Base-by-base conservation (phyloP, 2,888 invertebrate species). In the Chrysolina americana region DNA sequence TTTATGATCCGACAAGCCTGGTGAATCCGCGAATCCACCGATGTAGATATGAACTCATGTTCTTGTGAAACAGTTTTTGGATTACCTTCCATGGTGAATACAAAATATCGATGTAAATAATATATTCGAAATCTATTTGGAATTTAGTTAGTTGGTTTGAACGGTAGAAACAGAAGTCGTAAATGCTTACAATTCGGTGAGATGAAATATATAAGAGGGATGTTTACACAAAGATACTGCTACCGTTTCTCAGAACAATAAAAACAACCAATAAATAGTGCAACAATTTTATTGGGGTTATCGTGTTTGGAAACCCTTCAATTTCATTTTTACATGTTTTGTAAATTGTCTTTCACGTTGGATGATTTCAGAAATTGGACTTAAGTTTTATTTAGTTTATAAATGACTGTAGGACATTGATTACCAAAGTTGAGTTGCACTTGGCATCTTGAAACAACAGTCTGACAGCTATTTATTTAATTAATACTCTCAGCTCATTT, bases 131-230 rank as follows among this genome's bases (percentile, higher is more conserved):
- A 21, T 53, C 15, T 53, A n/a, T 48, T 48, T 48, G 0, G 21
- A 21, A 53, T 44, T 5, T 13, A 53, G 21, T 53, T 21, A 21
- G 19, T 13, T 21, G 21, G 19, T 15, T 13, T 44, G 15, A 44
- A 44, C 15, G 44, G 13, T 13, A 15, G 44, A 17, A 17, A 53
- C 10, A 17, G 21, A 59, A 59, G 28, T 59, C n/a, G n/a, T 59
- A 59, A 59, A 59, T 59, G 59, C n/a, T 59, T 59, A 59, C 59
- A 59, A 59, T 59, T 59, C 59, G 59, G 59, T 15, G 36, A 59
- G 59, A 59, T 36, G 59, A 59, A 59, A 28, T n/a, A 59, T 28
- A 59, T 59, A 59, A 10, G n/a, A 59, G n/a, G 36, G 9, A 59
- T 59, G n/a, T 36, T 36, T 36, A 59, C 59, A 59, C 36, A 59